Conservation (phyloP, 2,113 vertebrate species). For the Tichodroma muraria region DNA sequence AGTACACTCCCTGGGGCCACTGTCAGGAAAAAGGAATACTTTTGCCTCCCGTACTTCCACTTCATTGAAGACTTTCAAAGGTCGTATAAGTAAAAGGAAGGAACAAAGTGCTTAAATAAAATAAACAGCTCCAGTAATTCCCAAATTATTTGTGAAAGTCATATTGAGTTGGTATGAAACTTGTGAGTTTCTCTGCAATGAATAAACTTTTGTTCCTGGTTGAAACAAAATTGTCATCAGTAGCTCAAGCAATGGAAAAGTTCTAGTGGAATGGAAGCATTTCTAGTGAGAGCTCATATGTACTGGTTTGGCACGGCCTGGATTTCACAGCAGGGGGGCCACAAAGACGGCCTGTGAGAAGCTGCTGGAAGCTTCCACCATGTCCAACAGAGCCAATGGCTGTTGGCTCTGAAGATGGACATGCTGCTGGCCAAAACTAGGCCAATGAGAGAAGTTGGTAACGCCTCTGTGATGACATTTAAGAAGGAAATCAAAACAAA, state of each 20-base stretch:
- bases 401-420: neutral
- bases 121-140: neutral
- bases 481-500: neutral
- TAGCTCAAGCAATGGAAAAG: neutral
- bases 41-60: neutral
- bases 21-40: neutral
- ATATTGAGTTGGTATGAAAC: neutral
- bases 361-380: neutral
- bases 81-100: neutral
- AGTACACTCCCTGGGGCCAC: neutral
- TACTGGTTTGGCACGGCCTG: neutral
- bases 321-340: neutral
- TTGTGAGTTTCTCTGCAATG: neutral
- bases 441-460: neutral
- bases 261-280: no score
- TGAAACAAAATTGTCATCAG: neutral
- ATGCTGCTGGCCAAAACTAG: neutral
- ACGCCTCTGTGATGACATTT: neutral
- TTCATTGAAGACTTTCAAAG: neutral
- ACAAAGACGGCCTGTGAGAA: no score
- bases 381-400: neutral
- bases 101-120: neutral
- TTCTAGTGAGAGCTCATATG: neutral
- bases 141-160: neutral
- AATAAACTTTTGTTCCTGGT: neutral